Evolutionary conservation across 2,797 vertebrate species (phyloP), one percentile per base, ranked within the genome.

Genomic region (Liparis tanakae): DNA sequence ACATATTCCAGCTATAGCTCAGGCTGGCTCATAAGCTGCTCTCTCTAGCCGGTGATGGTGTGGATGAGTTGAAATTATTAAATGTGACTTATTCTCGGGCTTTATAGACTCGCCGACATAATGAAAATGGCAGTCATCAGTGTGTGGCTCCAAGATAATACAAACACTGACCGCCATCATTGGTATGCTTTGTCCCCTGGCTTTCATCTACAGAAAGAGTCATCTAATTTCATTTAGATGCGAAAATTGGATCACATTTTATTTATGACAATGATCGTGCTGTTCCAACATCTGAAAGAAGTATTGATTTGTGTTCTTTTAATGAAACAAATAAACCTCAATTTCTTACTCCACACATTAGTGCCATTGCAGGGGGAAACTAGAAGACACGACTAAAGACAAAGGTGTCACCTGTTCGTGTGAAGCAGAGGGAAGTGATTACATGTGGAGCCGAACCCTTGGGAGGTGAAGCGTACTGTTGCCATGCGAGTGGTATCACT

Each of bases 71-170:
- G 33, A 76, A 83, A 85, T 80, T 65, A 92, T 90, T 79, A 83
- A 83, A 82, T 80, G 57, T 63, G 58, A 85, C 83, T 86, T 87
- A 83, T 79, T 84, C 69, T 81, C 43, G 1, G 54, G 62, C 72
- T 72, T 70, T 82, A 78, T 71, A 71, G 76, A 70, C 72, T 70
- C 17, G 12, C 67, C 50, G 44, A 25, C 51, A 44, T 84, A 84
- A 85, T 85, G 83, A 86, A 89, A 90, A 86, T 85, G 86, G 74
- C 82, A 78, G 80, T 85, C 76, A 77, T 81, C 33, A 1, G 71
- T 18, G 64, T 81, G 64, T 65, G 46, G 79, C 72, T 82, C 43
- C 36, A 56, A 74, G 67, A 85, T 80, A 75, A 89, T 76, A 36
- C 34, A 72, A 77, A 78, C 77, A 57, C 64, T 70, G 76, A 74